Evolutionary conservation across 2,113 vertebrate genomes (phyloP), one percentile per base, ranked within the genome.

Genomic region (Paramormyrops kingsleyae): DNA sequence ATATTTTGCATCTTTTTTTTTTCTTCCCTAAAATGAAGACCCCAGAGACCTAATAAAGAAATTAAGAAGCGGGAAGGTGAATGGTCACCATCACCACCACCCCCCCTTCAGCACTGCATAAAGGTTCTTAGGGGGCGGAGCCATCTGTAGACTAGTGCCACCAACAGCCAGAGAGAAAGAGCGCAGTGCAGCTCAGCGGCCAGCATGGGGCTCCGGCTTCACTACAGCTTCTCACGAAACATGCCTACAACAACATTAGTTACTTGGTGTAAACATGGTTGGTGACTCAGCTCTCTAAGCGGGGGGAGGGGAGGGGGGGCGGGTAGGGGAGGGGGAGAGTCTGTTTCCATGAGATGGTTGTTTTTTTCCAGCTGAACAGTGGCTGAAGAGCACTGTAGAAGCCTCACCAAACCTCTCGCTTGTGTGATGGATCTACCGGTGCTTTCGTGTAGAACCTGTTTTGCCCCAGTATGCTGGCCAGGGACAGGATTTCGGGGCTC

Each of bases 1-100:
- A n/a, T 92, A 88, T 89, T 90, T 47, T 84, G 44, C 39, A 1
- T 66, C 83, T 50, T 83, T 50, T 44, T 47, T 88, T 47, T 27
- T 47, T 46, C 17, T 15, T 5, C 0, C 53, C 6, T n/a, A 66
- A 24, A 39, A n/a, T 46, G 35, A 59, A 44, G 31, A 89, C 77
- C 27, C n/a, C 19, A 42, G 62, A 50, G 74, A 70, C 44, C 88
- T 70, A 53, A 52, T 53, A 42, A 50, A 89, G 39, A 47, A 47
- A 88, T 15, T 35, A 2, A 21, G 35, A 56, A 52, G 52, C 21
- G 59, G 59, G 8, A 66, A 53, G 46, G 62, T 19, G 46, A 53
- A 27, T 5, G 31, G 19, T 52, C 49, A 87, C 13, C 13, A 87
- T 1, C 10, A 52, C 50, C 50, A 53, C 46, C n/a, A 7, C 27